These are phyloP conservation scores for Hippocampus zosterae DNA, from an alignment of 2,113 vertebrate species.

Conservation along the genomic window DNA sequence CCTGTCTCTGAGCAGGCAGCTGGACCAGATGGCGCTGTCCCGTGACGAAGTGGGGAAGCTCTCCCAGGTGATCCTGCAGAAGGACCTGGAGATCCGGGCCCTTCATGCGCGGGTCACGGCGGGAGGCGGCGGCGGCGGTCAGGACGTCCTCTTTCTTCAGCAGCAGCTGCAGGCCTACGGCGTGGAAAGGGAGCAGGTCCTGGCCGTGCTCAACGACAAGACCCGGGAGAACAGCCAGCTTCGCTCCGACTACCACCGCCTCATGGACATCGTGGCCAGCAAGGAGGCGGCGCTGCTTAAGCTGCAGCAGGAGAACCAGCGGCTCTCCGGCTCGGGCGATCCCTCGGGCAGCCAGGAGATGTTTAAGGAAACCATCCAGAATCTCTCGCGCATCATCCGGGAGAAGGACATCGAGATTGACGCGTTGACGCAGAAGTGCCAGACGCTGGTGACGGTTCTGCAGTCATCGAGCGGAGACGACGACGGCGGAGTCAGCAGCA, in stretches of 20 bases:
- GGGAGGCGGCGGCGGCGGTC: conserved; percentile 62
- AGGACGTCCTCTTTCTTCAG: conserved; percentile 83
- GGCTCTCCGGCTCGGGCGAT: conserved; percentile 77
- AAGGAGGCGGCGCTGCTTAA: conserved; percentile 88
- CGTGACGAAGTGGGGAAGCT: conserved; percentile 90
- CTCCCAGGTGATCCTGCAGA: conserved; percentile 87
- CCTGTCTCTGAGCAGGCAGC: conserved; percentile 79
- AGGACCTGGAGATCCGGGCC: conserved; percentile 89
- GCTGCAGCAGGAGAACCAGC: conserved; percentile 89
- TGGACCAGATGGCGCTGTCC: conserved; percentile 82
- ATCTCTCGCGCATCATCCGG: conserved; percentile 92
- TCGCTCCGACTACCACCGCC: conserved; percentile 85
- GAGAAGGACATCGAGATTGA: conserved; percentile 99
- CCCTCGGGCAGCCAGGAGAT: conserved; percentile 87
- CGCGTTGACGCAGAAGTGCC: conserved; percentile 92
- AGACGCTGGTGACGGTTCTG: conserved; percentile 87
- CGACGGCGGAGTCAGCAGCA: conserved; percentile 83
- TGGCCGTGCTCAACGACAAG: conserved; percentile 92
- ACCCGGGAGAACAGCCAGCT: conserved; percentile 91
- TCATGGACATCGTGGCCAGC: conserved; percentile 88
- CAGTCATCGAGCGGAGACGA: conserved; percentile 71
- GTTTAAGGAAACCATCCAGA: conserved; percentile 96
- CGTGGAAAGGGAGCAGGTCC: conserved; percentile 85
- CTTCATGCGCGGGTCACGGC: conserved; percentile 83
- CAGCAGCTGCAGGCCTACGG: conserved; percentile 89